A percentile compares a stretch with the other conserved stretches of the same genome.
Evolutionary conservation across 2,797 vertebrate genomes (phyloP).

Genomic region (Arrhamphus sclerolepis): DNA sequence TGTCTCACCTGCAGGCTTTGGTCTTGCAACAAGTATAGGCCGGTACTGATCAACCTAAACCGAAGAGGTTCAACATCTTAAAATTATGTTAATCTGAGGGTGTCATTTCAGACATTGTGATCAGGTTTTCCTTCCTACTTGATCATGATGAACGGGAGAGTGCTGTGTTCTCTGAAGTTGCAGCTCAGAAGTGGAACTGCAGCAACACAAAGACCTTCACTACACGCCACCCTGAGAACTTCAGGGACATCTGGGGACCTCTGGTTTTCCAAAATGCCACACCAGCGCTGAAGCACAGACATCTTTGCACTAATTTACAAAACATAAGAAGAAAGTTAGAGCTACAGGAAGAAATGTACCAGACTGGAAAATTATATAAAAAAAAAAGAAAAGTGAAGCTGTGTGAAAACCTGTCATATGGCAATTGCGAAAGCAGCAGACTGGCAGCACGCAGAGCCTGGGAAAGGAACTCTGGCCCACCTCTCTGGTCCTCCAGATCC

Average conservation of each 20-base stretch:
- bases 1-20: constrained; percentile 83
- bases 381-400: neutral
- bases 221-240: constrained; percentile 82
- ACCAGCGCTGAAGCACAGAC: constrained; percentile 76
- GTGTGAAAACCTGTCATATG: constrained; percentile 45
- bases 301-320: constrained; percentile 50
- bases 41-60: constrained; percentile 79
- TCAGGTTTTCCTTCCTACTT: constrained; percentile 69
- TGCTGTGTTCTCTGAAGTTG: constrained; percentile 15
- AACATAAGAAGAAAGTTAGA: constrained; percentile 27
- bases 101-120: neutral
- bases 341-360: neutral
- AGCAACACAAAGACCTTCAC: constrained; percentile 75
- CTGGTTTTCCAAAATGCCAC: constrained; percentile 72
- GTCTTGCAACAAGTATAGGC: constrained; percentile 87
- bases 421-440: constrained; percentile 79
- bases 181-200: constrained; percentile 66
- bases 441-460: constrained; percentile 76
- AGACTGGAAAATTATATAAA: neutral
- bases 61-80: constrained; percentile 15
- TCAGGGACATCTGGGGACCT: constrained; percentile 70
- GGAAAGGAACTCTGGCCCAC: constrained; percentile 82
- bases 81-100: neutral
- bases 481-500: constrained; percentile 74
- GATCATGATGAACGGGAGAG: constrained; percentile 48